Percentiles rank a stretch among this genome's conserved stretches.
These are phyloP conservation scores for Disparrhopalites patrizii DNA, from an alignment of 2,888 invertebrate species.

Conservation along the genomic window DNA sequence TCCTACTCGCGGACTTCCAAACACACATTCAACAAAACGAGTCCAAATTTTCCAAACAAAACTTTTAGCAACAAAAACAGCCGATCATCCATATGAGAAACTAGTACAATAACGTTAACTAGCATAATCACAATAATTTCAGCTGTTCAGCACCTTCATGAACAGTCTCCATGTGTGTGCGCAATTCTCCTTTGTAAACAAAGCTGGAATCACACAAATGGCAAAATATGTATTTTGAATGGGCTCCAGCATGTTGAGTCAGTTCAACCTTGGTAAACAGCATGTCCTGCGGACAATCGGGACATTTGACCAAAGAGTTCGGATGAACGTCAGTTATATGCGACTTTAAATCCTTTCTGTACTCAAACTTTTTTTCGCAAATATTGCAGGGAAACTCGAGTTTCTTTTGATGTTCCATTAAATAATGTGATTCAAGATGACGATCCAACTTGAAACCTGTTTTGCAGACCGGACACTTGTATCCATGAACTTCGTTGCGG, in stretches of 20 bases:
- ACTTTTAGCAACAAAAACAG: too few species aligned
- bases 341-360: background rate
- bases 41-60: too few species aligned
- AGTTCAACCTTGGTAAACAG: background rate
- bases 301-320: background rate
- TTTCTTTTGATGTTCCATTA: background rate
- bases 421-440: background rate
- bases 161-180: background rate
- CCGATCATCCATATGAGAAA: too few species aligned
- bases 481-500: background rate
- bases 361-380: background rate
- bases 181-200: background rate
- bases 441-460: background rate
- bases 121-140: slow-evolving; percentile 4
- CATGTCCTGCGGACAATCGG: background rate
- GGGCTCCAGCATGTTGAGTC: background rate
- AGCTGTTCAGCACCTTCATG: background rate
- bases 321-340: background rate
- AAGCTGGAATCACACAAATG: background rate
- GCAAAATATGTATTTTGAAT: background rate
- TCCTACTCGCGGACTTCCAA: too few species aligned
- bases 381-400: background rate
- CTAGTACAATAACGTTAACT: too few species aligned
- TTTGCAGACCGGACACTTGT: background rate
- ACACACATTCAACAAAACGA: too few species aligned